Conservation (phyloP, 2,888 invertebrate species). For the Sinhomidia bicolor region DNA sequence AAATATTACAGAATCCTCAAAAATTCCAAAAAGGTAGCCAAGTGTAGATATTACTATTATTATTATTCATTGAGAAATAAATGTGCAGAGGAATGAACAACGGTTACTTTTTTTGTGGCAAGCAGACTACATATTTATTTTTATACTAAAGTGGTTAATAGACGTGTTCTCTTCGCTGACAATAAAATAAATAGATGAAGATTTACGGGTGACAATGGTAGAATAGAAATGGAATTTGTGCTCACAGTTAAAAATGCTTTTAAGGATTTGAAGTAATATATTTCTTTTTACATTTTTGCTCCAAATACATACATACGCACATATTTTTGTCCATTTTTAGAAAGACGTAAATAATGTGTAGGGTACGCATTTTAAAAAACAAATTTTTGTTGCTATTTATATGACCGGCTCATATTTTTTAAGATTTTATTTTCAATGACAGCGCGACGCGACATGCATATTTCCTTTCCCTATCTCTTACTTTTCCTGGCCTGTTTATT, state of each 20-base stretch:
- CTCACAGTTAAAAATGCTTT: too few relatives aligned
- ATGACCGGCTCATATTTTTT: too few relatives aligned
- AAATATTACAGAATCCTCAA: constrained; percentile 10
- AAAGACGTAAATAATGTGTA: too few relatives aligned
- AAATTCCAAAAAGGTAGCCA: background rate
- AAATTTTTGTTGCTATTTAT: too few relatives aligned
- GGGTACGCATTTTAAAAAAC: too few relatives aligned
- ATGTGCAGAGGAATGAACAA: background rate
- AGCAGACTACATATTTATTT: background rate
- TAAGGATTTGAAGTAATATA: background rate
- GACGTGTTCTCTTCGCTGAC: constrained; percentile 7
- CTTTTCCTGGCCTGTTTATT: too few relatives aligned
- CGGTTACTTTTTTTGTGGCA: background rate
- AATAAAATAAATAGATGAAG: constrained; percentile 45
- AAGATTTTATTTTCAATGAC: too few relatives aligned
- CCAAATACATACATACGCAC: constrained; percentile 2
- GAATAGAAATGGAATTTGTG: constrained; percentile 48
- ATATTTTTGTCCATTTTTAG: too few relatives aligned
- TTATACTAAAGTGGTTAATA: background rate
- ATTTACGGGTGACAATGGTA: constrained; percentile 53
- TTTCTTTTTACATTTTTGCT: background rate
- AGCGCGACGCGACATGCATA: too few relatives aligned
- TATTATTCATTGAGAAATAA: background rate
- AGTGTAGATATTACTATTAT: too few relatives aligned
- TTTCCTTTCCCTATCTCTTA: too few relatives aligned